Percentiles rank a stretch among this genome's conserved stretches.
phyloP scores from a whole-genome alignment of 2,888 invertebrate species.

The Bruchidius siliquastri region DNA sequence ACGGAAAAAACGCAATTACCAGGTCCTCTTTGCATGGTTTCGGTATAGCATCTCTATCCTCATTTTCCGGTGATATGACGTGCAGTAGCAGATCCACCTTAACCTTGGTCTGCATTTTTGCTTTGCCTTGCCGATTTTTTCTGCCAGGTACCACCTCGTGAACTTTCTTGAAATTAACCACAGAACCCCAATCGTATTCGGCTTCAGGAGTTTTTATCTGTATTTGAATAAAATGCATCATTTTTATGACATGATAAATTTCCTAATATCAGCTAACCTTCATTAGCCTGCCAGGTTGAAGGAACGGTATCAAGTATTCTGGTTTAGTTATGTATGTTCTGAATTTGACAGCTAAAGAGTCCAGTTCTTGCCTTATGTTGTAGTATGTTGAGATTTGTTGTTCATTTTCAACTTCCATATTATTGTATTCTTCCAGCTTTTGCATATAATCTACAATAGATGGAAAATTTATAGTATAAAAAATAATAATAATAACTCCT shows the following conservation, averaged over 20 bases:
- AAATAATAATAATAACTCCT: neutral
- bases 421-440: conserved; percentile 62
- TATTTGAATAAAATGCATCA: conserved; percentile 16
- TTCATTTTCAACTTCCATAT: conserved; percentile 67
- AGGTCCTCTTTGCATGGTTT: conserved; percentile 68
- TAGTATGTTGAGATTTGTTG: conserved; percentile 75
- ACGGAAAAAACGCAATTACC: conserved; percentile 4
- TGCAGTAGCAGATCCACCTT: conserved; percentile 81
- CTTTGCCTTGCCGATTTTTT: conserved; percentile 31
- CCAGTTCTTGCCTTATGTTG: conserved; percentile 76
- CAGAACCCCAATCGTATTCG: conserved; percentile 95
- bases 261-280: conserved; percentile 57
- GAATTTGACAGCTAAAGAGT: conserved; percentile 69
- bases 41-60: conserved; percentile 54
- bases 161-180: conserved; percentile 77
- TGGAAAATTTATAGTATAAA: conserved; percentile 6
- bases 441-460: conserved; percentile 57
- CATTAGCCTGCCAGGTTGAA: conserved; percentile 90
- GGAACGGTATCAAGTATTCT: conserved; percentile 84
- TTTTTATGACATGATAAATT: neutral
- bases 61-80: conserved; percentile 60
- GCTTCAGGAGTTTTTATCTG: conserved; percentile 76
- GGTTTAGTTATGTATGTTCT: conserved; percentile 77
- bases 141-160: conserved; percentile 28
- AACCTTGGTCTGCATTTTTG: conserved; percentile 61